Percentiles rank a stretch among this genome's conserved stretches.
Conservation (phyloP, 2,888 invertebrate species). For the Masnerella sp. region DNA sequence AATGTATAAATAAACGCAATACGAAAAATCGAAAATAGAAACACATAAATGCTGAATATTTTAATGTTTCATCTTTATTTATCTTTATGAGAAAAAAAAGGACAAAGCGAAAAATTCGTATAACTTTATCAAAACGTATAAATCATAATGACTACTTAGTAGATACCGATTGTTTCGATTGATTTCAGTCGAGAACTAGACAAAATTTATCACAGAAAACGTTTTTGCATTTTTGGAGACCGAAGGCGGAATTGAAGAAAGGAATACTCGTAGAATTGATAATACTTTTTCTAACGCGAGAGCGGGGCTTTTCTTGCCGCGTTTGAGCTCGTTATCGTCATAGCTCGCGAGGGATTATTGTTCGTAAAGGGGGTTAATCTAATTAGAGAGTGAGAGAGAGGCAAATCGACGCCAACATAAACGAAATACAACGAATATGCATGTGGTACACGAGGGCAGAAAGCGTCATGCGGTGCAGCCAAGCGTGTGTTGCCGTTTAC, state of each 20-base stretch:
- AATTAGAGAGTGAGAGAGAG: slow-evolving; percentile 61
- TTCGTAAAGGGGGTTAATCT: slow-evolving; percentile 53
- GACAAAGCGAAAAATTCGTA: neutral
- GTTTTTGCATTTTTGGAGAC: too few species aligned
- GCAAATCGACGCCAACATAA: slow-evolving; percentile 72
- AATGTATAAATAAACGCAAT: too few species aligned
- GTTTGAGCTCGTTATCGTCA: slow-evolving; percentile 9
- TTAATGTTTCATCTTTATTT: too few species aligned
- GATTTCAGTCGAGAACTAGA: neutral
- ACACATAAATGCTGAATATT: neutral
- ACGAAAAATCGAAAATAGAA: neutral
- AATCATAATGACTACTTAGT: neutral
- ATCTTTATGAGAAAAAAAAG: neutral
- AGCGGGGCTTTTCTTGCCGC: neutral
- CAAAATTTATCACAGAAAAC: too few species aligned
- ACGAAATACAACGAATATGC: slow-evolving; percentile 75
- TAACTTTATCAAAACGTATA: too few species aligned
- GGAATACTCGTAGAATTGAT: slow-evolving; percentile 3
- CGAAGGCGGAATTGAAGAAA: slow-evolving; percentile 1
- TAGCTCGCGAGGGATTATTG: slow-evolving; percentile 42
- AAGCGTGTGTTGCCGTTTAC: slow-evolving; percentile 81
- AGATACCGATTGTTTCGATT: too few species aligned
- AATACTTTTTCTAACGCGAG: slow-evolving; percentile 12
- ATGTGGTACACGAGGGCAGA: slow-evolving; percentile 74
- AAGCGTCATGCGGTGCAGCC: slow-evolving; percentile 78